Base-by-base conservation (phyloP, 2,888 invertebrate species). In the Baronia brevicornis region DNA sequence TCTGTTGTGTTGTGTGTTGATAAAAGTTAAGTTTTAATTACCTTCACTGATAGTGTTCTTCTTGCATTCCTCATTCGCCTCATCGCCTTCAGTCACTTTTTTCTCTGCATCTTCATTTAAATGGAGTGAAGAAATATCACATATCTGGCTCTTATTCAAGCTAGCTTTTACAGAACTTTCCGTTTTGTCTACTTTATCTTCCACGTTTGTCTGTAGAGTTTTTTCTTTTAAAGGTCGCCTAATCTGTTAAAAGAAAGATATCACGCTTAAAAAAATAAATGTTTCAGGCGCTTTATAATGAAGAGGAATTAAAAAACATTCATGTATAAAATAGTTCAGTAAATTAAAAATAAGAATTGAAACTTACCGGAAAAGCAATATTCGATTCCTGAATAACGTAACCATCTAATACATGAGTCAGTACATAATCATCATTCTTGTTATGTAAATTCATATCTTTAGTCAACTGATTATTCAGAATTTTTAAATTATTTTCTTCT, bases 381-480 rank as follows among this genome's bases (percentile, higher is more conserved):
- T 77, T 82, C 0, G 84, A 82, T 41, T 84, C 84, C 40, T 84
- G 84, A 36, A 84, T 82, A 1, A 84, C 78, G 35, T 69, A 74
- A 11, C 82, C 82, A 29, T 82, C 82, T 4, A 84, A 46, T 1
- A 84, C 82, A 28, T 84, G 84, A 0, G 82, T 84, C 1, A 82
- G 46, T 38, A 63, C 51, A 36, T 48, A 67, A 33, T 45, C 56
- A 28, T 55, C 44, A 25, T 47, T 46, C 24, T 29, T 33, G 1
- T 28, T 30, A 11, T 29, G 26, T 8, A 48, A 33, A 32, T 46
- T 48, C 3, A 39, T 41, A 14, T 48, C 46, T 33, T 44, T 31
- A 5, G 14, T 28, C 42, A 47, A 15, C 25, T 43, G 5, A 46
- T 39, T 9, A 51, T 47, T 26, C 37, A 50, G 29, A 48, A 45